phyloP scores from a whole-genome alignment of 2,888 invertebrate genomes.

The Cepaea hortensis region DNA sequence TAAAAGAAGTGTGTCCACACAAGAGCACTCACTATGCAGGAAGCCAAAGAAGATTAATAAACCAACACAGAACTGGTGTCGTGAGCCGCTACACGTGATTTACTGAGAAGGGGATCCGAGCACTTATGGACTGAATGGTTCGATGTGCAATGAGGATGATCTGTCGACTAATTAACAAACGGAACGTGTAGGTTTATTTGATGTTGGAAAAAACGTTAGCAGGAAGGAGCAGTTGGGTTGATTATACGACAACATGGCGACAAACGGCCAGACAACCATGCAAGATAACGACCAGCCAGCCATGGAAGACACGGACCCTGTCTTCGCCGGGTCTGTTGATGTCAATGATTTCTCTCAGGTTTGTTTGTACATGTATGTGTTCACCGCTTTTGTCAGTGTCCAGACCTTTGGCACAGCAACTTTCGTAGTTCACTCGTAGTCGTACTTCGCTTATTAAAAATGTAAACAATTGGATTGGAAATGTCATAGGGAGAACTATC shows the following conservation, averaged over 20 bases:
- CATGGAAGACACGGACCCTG: neutral
- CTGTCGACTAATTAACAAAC: too few species aligned
- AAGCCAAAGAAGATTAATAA: too few species aligned
- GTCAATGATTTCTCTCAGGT: constrained; percentile 52
- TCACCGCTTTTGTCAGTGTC: neutral
- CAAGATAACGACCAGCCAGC: neutral
- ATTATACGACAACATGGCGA: constrained; percentile 11
- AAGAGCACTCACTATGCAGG: too few species aligned
- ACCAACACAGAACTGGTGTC: too few species aligned
- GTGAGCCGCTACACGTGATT: too few species aligned
- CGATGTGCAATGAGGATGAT: too few species aligned
- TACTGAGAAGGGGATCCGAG: too few species aligned
- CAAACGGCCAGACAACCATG: neutral
- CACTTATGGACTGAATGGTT: too few species aligned
- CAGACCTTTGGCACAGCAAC: too few species aligned
- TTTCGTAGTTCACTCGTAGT: too few species aligned
- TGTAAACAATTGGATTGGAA: neutral
- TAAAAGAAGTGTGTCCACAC: too few species aligned
- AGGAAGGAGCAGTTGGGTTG: neutral
- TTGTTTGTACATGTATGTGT: neutral
- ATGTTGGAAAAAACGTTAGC: neutral
- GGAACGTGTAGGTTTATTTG: neutral
- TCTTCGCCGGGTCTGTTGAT: constrained; percentile 45
- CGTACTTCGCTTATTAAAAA: neutral
- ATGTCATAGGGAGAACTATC: neutral